Base-by-base conservation (phyloP, 2,797 vertebrate species). In the Pangasius krempfi region DNA sequence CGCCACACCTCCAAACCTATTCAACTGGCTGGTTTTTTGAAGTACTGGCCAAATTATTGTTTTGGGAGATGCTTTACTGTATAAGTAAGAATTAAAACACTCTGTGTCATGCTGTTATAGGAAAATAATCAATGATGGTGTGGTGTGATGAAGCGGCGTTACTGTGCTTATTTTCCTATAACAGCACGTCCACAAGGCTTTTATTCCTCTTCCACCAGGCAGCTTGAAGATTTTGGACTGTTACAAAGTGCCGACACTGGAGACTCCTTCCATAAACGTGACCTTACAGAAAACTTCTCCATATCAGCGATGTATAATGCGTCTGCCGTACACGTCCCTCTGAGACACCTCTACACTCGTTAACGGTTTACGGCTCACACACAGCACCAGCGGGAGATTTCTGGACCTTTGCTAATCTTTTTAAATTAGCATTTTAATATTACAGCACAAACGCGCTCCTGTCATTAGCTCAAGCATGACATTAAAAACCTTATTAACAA, bases 401-500 rank as follows among this genome's bases (percentile, higher is more conserved):
- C 8, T 27, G 44, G 18, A 22, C 58, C 84, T 82, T 37, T n/a
- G 33, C 83, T 79, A 54, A 84, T 78, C 73, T 80, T 60, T 64
- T 12, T 54, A 58, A 30, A 79, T 68, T 22, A 68, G 50, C 76
- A 37, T 37, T 81, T 70, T 56, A 60, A 52, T 68, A 79, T 80
- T 54, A 52, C 75, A 85, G 18, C n/a, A 50, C 10, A 14, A 66
- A 25, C 25, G 9, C n/a, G 8, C n/a, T 50, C 6, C 27, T 14
- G 60, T 68, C 73, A 70, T 79, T 85, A 76, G 9, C 78, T 14
- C 14, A 40, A 70, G 25, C 78, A 87, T 54, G 70, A 47, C 60
- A 83, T 64, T 85, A 88, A 88, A 91, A 89, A 60, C 72, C 79
- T 88, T 87, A 66, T 27, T 83, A 58, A 80, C 68, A 47, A 37